A percentile compares a stretch with the other conserved stretches of the same genome.
Evolutionary conservation across 1,140 invertebrate genomes (phyloP).

Genomic region (Brachystomella parvula): DNA sequence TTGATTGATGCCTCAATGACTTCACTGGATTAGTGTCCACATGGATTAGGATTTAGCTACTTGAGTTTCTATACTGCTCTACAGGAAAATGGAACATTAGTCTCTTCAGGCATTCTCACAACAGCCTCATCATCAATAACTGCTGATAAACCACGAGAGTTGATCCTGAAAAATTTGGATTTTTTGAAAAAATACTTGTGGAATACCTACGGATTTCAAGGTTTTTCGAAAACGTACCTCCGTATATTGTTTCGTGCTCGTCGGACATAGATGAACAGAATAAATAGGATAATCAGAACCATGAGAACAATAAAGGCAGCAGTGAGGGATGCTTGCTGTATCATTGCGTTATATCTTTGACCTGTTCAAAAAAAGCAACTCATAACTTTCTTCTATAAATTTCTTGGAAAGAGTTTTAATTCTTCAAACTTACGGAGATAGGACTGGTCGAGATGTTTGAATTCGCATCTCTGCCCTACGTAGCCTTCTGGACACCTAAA

Average conservation of each 20-base stretch:
- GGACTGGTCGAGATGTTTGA: slow-evolving; percentile 88
- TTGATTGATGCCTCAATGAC: too few species aligned
- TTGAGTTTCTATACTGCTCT: too few species aligned
- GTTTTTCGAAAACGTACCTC: neutral
- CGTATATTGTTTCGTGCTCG: neutral
- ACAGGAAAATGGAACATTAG: too few species aligned
- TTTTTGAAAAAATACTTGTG: too few species aligned
- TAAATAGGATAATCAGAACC: neutral
- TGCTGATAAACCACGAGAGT: too few species aligned
- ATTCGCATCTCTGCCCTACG: slow-evolving; percentile 80
- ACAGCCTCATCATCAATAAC: too few species aligned
- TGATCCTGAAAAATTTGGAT: too few species aligned
- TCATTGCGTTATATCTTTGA: neutral
- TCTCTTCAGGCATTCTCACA: too few species aligned
- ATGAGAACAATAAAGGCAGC: neutral
- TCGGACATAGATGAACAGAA: neutral
- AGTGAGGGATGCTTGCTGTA: slow-evolving; percentile 1
- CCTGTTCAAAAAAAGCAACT: neutral
- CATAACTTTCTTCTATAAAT: neutral
- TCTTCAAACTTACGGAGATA: slow-evolving; percentile 71
- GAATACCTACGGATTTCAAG: too few species aligned
- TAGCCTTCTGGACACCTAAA: slow-evolving; percentile 74
- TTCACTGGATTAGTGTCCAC: too few species aligned
- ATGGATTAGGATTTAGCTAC: too few species aligned
- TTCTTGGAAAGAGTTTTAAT: neutral